Conservation (phyloP, 1,140 invertebrate genomes). For the Rhagoletis zephyria region DNA sequence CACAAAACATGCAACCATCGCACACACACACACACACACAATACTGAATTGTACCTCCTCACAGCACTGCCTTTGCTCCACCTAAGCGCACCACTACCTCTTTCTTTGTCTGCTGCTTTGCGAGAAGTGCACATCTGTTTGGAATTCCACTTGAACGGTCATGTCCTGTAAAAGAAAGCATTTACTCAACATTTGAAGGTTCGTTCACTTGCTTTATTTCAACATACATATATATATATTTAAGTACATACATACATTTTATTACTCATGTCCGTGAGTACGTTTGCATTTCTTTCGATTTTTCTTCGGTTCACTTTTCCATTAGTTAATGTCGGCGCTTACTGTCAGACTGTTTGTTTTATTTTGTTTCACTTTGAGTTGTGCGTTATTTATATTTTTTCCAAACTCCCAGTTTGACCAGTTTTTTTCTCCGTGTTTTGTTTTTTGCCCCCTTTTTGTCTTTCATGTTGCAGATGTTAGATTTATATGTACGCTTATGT, state of each 20-base stretch:
- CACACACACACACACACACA: background rate
- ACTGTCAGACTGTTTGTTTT: slow-evolving; percentile 53
- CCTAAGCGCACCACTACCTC: background rate
- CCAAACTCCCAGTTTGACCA: background rate
- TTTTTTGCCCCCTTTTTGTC: background rate
- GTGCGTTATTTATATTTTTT: slow-evolving; percentile 44
- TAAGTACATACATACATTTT: background rate
- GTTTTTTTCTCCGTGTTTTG: background rate
- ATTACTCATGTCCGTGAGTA: background rate
- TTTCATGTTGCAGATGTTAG: background rate
- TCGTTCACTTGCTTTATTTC: slow-evolving; percentile 15
- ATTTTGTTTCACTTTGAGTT: slow-evolving; percentile 40
- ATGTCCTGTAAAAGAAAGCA: background rate
- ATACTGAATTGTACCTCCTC: background rate
- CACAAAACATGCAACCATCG: slow-evolving; percentile 29
- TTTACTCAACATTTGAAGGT: slow-evolving; percentile 34
- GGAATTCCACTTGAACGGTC: slow-evolving; percentile 24
- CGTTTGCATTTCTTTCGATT: slow-evolving; percentile 23
- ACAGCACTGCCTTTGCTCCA: background rate
- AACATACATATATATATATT: background rate
- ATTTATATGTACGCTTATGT: slow-evolving; percentile 21
- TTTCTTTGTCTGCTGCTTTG: background rate
- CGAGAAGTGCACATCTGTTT: background rate
- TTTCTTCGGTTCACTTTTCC: slow-evolving; percentile 50
- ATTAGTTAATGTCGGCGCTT: slow-evolving; percentile 55